phyloP scores from a whole-genome alignment of 2,113 vertebrate genomes.

The Nannospalax galili region DNA sequence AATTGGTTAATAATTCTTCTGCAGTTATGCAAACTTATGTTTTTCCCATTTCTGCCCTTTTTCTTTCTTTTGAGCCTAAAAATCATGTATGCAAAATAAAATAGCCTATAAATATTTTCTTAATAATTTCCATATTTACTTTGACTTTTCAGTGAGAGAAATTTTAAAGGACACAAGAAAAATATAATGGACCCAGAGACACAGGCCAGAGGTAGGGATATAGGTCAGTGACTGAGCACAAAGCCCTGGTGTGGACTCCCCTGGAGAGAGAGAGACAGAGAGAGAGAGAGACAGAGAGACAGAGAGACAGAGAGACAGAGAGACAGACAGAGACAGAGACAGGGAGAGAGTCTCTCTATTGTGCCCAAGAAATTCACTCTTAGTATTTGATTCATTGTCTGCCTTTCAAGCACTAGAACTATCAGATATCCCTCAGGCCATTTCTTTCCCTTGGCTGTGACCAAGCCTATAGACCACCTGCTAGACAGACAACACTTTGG shows the following conservation, averaged over 20 bases:
- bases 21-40: background rate
- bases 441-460: background rate
- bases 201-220: background rate
- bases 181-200: background rate
- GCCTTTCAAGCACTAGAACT: background rate
- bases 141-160: background rate
- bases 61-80: background rate
- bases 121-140: background rate
- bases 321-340: too few relatives aligned
- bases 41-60: background rate
- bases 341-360: background rate
- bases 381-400: background rate
- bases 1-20: background rate
- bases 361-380: background rate
- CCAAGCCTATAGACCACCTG: background rate
- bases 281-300: too few relatives aligned
- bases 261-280: background rate
- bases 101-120: background rate
- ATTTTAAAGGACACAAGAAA: background rate
- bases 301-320: background rate
- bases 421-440: too few relatives aligned
- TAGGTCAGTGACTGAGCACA: background rate
- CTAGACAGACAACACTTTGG: background rate
- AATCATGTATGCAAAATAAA: background rate
- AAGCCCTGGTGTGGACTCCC: background rate